These are phyloP conservation scores for Chionoecetes opilio DNA, from an alignment of 1,140 invertebrate species.

Conservation along the genomic window DNA sequence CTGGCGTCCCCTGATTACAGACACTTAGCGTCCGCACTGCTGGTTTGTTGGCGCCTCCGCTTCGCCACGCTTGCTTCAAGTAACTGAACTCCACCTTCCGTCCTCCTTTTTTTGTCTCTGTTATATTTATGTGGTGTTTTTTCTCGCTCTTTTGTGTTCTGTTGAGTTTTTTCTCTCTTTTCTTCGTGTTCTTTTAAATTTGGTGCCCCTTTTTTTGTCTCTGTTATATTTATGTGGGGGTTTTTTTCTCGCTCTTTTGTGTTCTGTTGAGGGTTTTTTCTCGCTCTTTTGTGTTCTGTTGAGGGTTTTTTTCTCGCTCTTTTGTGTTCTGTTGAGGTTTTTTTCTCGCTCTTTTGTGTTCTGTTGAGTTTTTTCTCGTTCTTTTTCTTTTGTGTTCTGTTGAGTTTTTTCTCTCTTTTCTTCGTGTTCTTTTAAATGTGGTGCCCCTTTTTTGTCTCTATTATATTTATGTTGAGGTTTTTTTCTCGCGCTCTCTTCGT, in stretches of 20 bases:
- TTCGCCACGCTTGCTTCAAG: constrained; percentile 62
- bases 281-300: too few species aligned
- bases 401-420: neutral
- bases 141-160: neutral
- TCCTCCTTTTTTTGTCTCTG: neutral
- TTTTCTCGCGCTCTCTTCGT: too few species aligned
- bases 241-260: too few species aligned
- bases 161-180: neutral
- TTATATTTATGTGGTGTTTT: constrained; percentile 8
- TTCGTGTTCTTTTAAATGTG: too few species aligned
- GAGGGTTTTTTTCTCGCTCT: too few species aligned
- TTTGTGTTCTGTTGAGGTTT: too few species aligned
- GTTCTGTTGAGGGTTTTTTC: neutral
- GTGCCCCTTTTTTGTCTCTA: neutral
- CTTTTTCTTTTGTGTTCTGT: too few species aligned
- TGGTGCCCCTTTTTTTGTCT: neutral
- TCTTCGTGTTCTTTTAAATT: too few species aligned
- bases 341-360: too few species aligned
- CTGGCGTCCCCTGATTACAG: constrained; percentile 57
- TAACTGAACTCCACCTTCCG: constrained; percentile 16
- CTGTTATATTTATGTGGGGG: neutral
- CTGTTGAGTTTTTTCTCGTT: too few species aligned
- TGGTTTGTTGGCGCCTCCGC: constrained; percentile 61
- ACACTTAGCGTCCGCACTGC: constrained; percentile 58
- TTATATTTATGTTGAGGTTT: neutral